Percentiles rank a stretch among this genome's conserved stretches.
phyloP scores from a whole-genome alignment of 2,113 vertebrate species.

The Erinaceus europaeus region DNA sequence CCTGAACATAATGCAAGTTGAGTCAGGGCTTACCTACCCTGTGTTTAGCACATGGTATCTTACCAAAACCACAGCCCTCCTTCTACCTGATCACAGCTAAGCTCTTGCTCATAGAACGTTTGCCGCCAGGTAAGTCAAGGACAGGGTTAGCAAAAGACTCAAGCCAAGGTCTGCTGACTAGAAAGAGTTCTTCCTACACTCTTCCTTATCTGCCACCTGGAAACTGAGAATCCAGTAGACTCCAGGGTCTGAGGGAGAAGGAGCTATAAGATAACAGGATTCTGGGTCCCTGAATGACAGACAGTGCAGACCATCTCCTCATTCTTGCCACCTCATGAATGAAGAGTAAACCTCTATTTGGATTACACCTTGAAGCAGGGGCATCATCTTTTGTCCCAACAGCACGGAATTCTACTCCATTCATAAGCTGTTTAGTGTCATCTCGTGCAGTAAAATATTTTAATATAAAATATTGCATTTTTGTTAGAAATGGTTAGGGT shows the following conservation, averaged over 20 bases:
- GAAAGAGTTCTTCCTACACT: not conserved
- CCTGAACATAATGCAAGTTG: not conserved
- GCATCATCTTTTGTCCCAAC: not conserved
- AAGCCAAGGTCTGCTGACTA: too few relatives aligned
- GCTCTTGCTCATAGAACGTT: not conserved
- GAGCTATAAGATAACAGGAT: not conserved
- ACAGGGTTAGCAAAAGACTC: not conserved
- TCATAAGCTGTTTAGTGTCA: not conserved
- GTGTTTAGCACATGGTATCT: not conserved
- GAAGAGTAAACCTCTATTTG: not conserved
- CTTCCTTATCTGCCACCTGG: not conserved
- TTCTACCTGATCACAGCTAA: not conserved
- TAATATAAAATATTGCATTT: not conserved
- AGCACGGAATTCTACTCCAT: not conserved
- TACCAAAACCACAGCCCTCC: not conserved
- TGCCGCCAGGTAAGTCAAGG: not conserved
- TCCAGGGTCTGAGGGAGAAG: not conserved
- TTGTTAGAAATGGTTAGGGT: not conserved
- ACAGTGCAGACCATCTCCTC: not conserved
- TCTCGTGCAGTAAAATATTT: not conserved
- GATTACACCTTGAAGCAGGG: not conserved
- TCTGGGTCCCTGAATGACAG: not conserved
- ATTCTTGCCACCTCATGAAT: not conserved
- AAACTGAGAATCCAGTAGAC: not conserved
- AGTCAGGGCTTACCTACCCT: not conserved